phyloP scores from a whole-genome alignment of 2,113 vertebrate species.

The Ginglymostoma cirratum region DNA sequence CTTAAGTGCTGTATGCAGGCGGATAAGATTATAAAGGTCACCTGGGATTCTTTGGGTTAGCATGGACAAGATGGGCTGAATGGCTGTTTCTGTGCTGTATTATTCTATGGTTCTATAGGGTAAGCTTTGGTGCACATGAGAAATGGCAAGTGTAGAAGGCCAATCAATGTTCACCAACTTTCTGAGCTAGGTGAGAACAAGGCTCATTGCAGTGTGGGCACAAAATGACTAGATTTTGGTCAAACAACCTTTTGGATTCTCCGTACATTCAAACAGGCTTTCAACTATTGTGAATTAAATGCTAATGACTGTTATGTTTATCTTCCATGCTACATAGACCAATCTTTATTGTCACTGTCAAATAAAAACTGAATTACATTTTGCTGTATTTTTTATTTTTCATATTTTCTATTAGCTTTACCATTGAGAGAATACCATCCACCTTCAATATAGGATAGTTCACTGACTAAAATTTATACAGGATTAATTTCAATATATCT shows the following conservation, averaged over 20 bases:
- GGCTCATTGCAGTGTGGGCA: no score
- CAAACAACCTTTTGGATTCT: not conserved
- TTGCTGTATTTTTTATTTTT: not conserved
- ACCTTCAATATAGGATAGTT: not conserved
- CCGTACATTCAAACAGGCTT: not conserved
- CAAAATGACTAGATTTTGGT: no score
- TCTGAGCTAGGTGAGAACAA: no score
- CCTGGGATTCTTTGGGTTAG: no score
- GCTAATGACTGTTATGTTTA: not conserved
- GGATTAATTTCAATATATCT: not conserved
- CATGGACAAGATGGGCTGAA: no score
- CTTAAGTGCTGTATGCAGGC: no score
- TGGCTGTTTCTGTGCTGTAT: no score
- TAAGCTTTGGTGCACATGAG: no score
- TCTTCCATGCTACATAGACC: not conserved
- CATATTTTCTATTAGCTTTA: not conserved
- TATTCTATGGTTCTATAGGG: no score
- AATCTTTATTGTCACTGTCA: not conserved
- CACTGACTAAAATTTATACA: not conserved
- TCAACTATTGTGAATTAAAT: not conserved
- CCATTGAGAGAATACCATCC: not conserved
- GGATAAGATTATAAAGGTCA: no score
- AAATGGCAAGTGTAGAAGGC: no score
- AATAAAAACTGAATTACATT: not conserved
- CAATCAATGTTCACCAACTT: no score